Evolutionary conservation across 2,888 invertebrate genomes (phyloP).

Genomic region (Philhelius pedissequus): DNA sequence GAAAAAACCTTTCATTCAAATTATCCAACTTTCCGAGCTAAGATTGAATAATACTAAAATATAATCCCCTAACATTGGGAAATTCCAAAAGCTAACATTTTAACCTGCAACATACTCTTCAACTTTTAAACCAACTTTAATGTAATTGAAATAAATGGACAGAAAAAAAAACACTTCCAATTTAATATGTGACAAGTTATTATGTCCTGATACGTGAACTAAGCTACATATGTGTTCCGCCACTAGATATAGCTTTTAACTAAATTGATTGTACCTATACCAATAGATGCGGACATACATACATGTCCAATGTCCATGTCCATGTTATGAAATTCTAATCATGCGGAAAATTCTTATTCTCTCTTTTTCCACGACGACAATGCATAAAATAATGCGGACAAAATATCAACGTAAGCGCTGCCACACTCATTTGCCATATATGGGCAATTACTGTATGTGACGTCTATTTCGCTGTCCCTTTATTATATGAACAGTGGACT

Average conservation of each 20-base stretch:
- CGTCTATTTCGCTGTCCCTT: not conserved
- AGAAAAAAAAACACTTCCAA: not conserved
- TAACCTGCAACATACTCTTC: too few relatives aligned
- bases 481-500: not conserved
- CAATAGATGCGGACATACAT: too few relatives aligned
- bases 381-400: not conserved
- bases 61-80: too few relatives aligned
- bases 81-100: not conserved
- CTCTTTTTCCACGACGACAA: not conserved
- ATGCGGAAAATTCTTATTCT: not conserved
- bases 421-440: not conserved
- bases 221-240: too few relatives aligned
- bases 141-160: not conserved
- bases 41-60: too few relatives aligned
- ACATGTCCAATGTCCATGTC: too few relatives aligned
- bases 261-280: constrained; percentile 50
- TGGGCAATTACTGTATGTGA: not conserved
- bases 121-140: not conserved
- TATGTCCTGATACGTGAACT: not conserved
- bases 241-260: not conserved
- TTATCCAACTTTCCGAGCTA: too few relatives aligned
- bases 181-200: not conserved
- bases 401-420: constrained; percentile 19
- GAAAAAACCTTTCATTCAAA: too few relatives aligned
- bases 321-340: constrained; percentile 48